Base-by-base conservation (phyloP, 92 coral and sea anemone genomes). In the Porites divaricata region DNA sequence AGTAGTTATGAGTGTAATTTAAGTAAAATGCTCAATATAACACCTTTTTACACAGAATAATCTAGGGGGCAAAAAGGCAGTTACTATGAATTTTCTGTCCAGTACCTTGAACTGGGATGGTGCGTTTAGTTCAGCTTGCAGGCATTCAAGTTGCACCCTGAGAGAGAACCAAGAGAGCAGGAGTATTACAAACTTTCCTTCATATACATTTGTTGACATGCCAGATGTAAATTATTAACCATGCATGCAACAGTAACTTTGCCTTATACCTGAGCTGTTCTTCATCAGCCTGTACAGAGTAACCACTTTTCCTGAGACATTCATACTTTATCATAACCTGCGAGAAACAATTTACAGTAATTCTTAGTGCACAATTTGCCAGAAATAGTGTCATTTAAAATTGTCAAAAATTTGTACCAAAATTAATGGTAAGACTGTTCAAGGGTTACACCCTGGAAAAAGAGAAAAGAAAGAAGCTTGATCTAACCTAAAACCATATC, bases 261-360 rank as follows among this genome's bases (percentile, higher is more conserved):
- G 14, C 59, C 16, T 8, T 54, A 15, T 57, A 96, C 99, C 99
- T 95, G 28, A 96, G 91, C 62, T 95, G 98, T 76, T 96, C 99
- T 70, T 96, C 99, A 75, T 94, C 95, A 6, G 87, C 95, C 74
- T 96, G 99, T 9, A 96, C 98, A 1, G 99, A 96, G 81, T 95
- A 96, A 16, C 98, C 99, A 87, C 91, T 89, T 89, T 96, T 96
- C 48, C 98, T 85, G 45, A 92, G 78, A 1, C 95, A 93, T 76
- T 96, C 99, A 74, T 96, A 98, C 72, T 93, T 96, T 25, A 93
- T 89, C 92, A 94, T 94, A 19, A 96, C 92, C 99, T 96, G 67
- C n/a, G 4, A 48, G 9, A 72, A 59, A 72, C 23, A 69, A 59
- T 65, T n/a, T 35, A 35, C 45, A 35, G 45, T 35, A 35, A 35